Evolutionary conservation across 1,140 invertebrate genomes (phyloP), one percentile per base, ranked within the genome.

Genomic region (Drosophila kepulauana): DNA sequence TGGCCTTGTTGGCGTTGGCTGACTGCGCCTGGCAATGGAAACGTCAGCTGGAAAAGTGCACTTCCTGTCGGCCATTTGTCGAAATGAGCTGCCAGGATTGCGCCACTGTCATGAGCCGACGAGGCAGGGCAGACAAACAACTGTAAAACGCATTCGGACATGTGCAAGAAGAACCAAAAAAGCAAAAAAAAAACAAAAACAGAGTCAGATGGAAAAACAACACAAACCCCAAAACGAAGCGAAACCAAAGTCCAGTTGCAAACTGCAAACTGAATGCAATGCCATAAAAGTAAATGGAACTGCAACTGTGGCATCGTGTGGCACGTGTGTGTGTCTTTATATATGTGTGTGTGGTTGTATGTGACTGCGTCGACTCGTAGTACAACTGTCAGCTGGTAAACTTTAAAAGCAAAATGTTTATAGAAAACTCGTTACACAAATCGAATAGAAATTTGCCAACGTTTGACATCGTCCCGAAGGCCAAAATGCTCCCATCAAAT

Each of bases 391-490:
- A 88, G 73, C 80, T 88, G 80, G 69, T 81, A 89, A 89, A 88
- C 85, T 88, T 88, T 85, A 76, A 88, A 84, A 89, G 84, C 78
- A 81, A 89, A 88, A 88, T 88, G 85, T 89, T 84, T 89, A 88
- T 89, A 88, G 85, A 81, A 88, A 88, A 89, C 85, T 88, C 81
- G 85, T 88, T 88, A 85, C 77, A 89, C 85, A 88, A 88, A 88
- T 88, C 81, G 81, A 88, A 89, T 89, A 81, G 81, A 89, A 89
- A 75, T 84, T 79, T 78, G 79, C 70, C 73, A 79, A 58, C 67
- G 79, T 74, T 80, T 75, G 66, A 67, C 45, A 67, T 71, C 28
- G 43, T 65, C 72, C 78, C 61, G 16, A 52, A 66, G 78, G 75
- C 48, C 71, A 62, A 49, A 49, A 64, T 28, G 11, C 20, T 20